A percentile compares a stretch with the other conserved stretches of the same genome.
These are phyloP conservation scores for Lutraria rhynchaena DNA, from an alignment of 1,140 invertebrate genomes.

Conservation along the genomic window DNA sequence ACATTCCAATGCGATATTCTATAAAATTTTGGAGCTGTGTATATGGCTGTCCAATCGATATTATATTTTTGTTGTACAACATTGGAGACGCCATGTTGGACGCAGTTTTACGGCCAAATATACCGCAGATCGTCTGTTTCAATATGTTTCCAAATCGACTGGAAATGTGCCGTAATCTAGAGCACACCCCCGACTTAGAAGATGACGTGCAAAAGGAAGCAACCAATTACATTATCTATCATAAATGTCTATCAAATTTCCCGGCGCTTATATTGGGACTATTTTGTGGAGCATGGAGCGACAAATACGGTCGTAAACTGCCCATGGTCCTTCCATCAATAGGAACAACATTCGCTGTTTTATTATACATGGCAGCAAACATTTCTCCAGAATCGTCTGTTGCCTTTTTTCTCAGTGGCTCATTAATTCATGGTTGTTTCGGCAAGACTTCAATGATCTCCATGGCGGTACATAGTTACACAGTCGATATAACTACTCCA, in stretches of 20 bases:
- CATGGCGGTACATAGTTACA: constrained; percentile 77
- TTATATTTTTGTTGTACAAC: constrained; percentile 67
- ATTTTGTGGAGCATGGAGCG: constrained; percentile 79
- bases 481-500: constrained; percentile 67
- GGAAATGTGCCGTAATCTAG: constrained; percentile 60
- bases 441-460: constrained; percentile 76
- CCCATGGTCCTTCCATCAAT: constrained; percentile 75
- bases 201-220: constrained; percentile 70
- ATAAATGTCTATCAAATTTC: constrained; percentile 73
- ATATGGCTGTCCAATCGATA: constrained; percentile 64
- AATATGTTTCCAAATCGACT: constrained; percentile 64
- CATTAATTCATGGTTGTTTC: constrained; percentile 72
- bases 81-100: constrained; percentile 67
- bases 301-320: constrained; percentile 73
- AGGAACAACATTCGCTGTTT: constrained; percentile 71
- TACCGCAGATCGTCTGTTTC: constrained; percentile 72
- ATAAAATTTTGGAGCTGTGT: constrained; percentile 60
- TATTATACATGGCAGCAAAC: constrained; percentile 73
- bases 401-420: constrained; percentile 71
- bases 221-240: constrained; percentile 73
- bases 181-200: constrained; percentile 65
- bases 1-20: constrained; percentile 17
- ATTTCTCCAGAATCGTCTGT: constrained; percentile 56
- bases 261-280: constrained; percentile 74
- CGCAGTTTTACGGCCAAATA: constrained; percentile 66